Base-by-base conservation (phyloP, 2,113 vertebrate species). In the Protomyctophum bolini region DNA sequence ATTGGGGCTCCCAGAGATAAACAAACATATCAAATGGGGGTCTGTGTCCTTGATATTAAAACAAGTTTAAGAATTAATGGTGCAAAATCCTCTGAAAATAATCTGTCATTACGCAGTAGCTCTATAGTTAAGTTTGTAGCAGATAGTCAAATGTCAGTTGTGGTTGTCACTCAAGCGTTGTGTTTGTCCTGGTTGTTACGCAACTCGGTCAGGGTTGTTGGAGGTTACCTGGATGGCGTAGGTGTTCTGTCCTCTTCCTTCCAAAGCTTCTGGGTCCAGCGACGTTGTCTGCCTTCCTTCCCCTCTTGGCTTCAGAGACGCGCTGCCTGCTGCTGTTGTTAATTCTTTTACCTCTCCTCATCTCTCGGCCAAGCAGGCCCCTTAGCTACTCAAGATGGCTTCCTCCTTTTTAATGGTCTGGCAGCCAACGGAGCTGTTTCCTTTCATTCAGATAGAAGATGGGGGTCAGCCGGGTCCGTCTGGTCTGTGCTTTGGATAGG, bases 271-370 rank as follows among this genome's bases (percentile, higher is more conserved):
- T 59, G 15, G 70, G 81, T 83, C 83, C 88, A 83, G 74, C 77
- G 54, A 63, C 60, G 67, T 81, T 77, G 87, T 86, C 76, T 73
- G 80, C 80, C 83, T 88, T 81, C 83, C 80, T 82, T 85, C 77
- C 88, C 75, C 54, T 82, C 78, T 64, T 79, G 76, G 71, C 81
- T 64, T 65, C 55, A 65, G 74, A 72, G 60, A 55, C 4, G 50
- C 57, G 51, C 58, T 68, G 52, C 4, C 33, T 41, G 33, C 33
- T 41, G 33, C 33, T 41, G 33, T 6, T 41, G 33, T 41, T 41
- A 41, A 41, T 41, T 6, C 6, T 70, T 69, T 65, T 0, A 1
- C 51, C 58, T 71, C 77, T 68, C 49, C 8, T 10, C 28, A 6
- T 12, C 29, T 62, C 63, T 69, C 21, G 78, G 72, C 54, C 72